Evolutionary conservation across 2,888 invertebrate species (phyloP), one percentile per base, ranked within the genome.

Genomic region (Lapara coniferarum): DNA sequence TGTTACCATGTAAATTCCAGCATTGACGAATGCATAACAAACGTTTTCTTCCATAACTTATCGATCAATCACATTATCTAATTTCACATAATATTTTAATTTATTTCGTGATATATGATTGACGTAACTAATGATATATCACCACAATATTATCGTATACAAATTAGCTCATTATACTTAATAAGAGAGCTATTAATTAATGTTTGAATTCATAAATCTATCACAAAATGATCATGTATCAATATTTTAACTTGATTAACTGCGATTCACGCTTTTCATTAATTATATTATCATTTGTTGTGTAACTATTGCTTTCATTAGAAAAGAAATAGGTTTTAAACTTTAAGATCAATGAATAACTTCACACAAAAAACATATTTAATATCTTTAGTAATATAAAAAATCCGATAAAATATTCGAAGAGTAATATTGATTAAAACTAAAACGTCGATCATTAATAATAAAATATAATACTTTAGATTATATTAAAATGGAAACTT

Each of bases 11-110:
- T 46, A 49, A 12, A 19, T 63, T 46, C 46, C 49, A 63, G 19
- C 13, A 46, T 4, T 19, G 46, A 63, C 49, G 13, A 63, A 49
- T 59, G 46, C 59, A 12, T 44, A 16, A 59, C 44, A 63, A 63
- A 63, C 25, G 25, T 25, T 25, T 10, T 10, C 10, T 63, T 49
- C 13, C 16, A 19, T 7, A 63, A 46, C 46, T 25, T 19, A 63
- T 19, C 49, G 49, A 49, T 19, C 4, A 63, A 49, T 46, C 49
- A 10, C 16, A 71, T 80, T 83, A 81, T 80, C 79, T 80, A 77
- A 78, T 82, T 80, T 78, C 69, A 70, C 58, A 78, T 46, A 44
- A 16, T 16, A 74, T 72, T 77, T 77, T 82, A 75, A 71, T 71
- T 71, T 74, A 76, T 74, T 63, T 19, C 46, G 16, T 63, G 63